Evolutionary conservation across 2,113 vertebrate species (phyloP).

Genomic region (Jaculus jaculus): DNA sequence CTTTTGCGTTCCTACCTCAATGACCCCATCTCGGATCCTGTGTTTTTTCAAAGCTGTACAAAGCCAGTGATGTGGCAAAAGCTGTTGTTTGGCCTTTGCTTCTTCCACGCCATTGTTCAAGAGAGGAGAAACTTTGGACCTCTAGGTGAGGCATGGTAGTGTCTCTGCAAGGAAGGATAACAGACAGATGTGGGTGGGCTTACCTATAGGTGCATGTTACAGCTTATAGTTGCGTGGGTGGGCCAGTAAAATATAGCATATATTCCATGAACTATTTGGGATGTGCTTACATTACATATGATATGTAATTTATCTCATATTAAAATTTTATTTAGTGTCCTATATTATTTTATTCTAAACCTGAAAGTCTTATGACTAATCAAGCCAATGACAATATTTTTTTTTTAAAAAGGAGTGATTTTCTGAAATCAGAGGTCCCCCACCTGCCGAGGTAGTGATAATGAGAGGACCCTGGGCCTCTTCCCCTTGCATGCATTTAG

Average conservation of each 20-base stretch:
- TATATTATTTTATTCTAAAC: neutral
- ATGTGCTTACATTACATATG: neutral
- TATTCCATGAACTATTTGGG: neutral
- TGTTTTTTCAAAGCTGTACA: slow-evolving; percentile 89
- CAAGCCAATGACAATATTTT: neutral
- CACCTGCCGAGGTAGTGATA: neutral
- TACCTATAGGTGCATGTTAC: neutral
- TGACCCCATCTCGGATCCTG: slow-evolving; percentile 90
- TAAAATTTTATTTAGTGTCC: neutral
- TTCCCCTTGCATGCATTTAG: neutral
- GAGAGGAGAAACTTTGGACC: slow-evolving; percentile 94
- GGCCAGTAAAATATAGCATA: neutral
- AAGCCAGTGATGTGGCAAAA: slow-evolving; percentile 92
- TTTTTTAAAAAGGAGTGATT: neutral
- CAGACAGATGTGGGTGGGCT: neutral
- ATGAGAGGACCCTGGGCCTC: neutral
- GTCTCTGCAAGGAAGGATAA: neutral
- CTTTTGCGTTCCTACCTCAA: slow-evolving; percentile 92
- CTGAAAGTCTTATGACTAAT: neutral
- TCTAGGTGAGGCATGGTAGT: slow-evolving; percentile 85
- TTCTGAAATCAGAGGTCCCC: neutral
- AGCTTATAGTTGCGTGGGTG: neutral
- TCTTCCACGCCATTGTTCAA: slow-evolving; percentile 95
- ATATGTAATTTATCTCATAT: slow-evolving; percentile 18
- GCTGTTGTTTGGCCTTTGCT: slow-evolving; percentile 93